Conservation (phyloP, 2,888 invertebrate species). For the Antitype chi region DNA sequence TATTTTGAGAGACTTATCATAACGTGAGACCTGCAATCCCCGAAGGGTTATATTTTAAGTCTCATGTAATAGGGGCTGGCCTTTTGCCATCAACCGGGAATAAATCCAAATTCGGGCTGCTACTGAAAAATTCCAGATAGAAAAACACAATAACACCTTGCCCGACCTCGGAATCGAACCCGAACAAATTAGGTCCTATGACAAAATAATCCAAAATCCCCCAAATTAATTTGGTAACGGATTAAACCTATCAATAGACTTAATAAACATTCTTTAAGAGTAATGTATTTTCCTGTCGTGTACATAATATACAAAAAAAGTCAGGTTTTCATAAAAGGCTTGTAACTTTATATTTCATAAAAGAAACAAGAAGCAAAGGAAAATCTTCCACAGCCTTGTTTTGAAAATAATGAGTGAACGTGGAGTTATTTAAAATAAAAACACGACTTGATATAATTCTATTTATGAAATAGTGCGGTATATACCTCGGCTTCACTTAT, state of each 20-base stretch:
- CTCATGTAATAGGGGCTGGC: too few relatives aligned
- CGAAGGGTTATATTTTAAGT: too few relatives aligned
- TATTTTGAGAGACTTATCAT: too few relatives aligned
- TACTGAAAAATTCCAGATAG: too few relatives aligned
- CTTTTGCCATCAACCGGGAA: too few relatives aligned
- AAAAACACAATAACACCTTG: too few relatives aligned
- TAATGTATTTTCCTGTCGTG: constrained; percentile 4
- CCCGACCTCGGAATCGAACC: too few relatives aligned
- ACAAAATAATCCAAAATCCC: background rate
- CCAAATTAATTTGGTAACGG: background rate
- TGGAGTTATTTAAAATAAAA: constrained; percentile 20
- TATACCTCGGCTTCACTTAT: background rate
- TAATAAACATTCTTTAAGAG: background rate
- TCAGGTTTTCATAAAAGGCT: background rate
- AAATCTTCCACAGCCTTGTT: constrained; percentile 4
- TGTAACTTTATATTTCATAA: background rate
- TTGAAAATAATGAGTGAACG: constrained; percentile 4
- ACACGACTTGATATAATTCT: background rate
- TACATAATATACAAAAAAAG: background rate
- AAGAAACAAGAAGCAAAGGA: constrained; percentile 2
- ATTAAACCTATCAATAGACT: background rate
- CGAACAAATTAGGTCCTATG: background rate
- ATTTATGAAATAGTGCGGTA: background rate
- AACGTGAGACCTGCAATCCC: too few relatives aligned
- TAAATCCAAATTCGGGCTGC: too few relatives aligned